phyloP scores from a whole-genome alignment of 2,113 vertebrate species.

The Riparia riparia region DNA sequence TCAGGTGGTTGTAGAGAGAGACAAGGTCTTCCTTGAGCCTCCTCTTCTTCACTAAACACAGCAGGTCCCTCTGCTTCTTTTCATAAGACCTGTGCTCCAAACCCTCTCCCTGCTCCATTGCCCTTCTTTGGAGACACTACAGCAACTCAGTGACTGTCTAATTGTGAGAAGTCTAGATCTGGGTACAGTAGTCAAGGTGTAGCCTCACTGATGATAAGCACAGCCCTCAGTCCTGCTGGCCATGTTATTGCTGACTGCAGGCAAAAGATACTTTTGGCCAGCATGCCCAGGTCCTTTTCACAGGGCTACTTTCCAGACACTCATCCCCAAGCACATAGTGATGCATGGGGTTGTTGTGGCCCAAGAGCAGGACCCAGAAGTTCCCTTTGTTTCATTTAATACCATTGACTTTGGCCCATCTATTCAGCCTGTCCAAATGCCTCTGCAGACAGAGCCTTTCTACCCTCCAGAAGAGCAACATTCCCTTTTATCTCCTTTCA shows the following conservation, averaged over 20 bases:
- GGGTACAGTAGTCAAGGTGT: background rate
- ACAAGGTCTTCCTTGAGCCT: background rate
- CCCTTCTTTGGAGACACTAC: background rate
- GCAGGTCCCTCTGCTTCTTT: background rate
- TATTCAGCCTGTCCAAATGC: background rate
- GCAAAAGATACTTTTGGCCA: background rate
- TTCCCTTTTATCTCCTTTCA: background rate
- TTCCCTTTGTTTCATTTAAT: background rate
- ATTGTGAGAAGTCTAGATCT: background rate
- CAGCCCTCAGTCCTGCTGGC: background rate
- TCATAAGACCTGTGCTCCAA: background rate
- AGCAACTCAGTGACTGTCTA: background rate
- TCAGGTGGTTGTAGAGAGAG: background rate
- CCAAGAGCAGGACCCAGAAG: background rate
- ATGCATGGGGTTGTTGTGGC: background rate
- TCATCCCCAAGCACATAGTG: background rate
- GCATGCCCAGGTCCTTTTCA: background rate
- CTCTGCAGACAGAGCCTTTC: background rate
- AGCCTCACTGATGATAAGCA: background rate
- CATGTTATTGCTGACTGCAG: background rate
- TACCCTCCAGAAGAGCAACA: background rate
- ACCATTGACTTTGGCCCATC: background rate
- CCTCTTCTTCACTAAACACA: background rate
- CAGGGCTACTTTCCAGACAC: background rate
- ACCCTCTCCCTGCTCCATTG: background rate